Evolutionary conservation across 2,888 invertebrate species (phyloP).

Genomic region (Oasisia sp.): DNA sequence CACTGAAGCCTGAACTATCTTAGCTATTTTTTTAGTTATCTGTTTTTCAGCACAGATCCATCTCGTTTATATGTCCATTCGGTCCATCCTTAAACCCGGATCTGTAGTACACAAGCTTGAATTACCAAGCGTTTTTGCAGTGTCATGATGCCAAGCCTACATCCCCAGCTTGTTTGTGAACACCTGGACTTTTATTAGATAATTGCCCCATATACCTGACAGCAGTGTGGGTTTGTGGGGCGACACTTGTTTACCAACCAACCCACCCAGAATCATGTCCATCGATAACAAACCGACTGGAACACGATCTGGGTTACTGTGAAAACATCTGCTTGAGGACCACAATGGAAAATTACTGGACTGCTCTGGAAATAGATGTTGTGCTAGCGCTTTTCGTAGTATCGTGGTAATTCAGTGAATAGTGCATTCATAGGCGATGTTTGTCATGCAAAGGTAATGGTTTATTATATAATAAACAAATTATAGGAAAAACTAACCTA

Average conservation of each 20-base stretch:
- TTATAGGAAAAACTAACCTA: too few species aligned
- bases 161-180: not conserved
- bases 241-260: not conserved
- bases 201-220: slow-evolving; percentile 6
- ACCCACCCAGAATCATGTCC: not conserved
- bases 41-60: too few species aligned
- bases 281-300: not conserved
- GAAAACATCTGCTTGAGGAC: not conserved
- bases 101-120: not conserved
- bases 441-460: too few species aligned
- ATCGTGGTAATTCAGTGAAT: too few species aligned
- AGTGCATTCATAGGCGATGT: too few species aligned
- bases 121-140: not conserved
- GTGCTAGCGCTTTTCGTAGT: too few species aligned
- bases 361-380: too few species aligned
- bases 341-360: not conserved
- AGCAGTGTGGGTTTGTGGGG: not conserved
- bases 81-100: not conserved
- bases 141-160: not conserved
- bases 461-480: too few species aligned
- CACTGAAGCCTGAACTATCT: too few species aligned
- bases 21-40: not conserved
- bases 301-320: not conserved
- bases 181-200: not conserved
- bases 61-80: too few species aligned